Evolutionary conservation across 2,113 vertebrate species (phyloP), one percentile per base, ranked within the genome.

Genomic region (Lepisosteus oculatus): DNA sequence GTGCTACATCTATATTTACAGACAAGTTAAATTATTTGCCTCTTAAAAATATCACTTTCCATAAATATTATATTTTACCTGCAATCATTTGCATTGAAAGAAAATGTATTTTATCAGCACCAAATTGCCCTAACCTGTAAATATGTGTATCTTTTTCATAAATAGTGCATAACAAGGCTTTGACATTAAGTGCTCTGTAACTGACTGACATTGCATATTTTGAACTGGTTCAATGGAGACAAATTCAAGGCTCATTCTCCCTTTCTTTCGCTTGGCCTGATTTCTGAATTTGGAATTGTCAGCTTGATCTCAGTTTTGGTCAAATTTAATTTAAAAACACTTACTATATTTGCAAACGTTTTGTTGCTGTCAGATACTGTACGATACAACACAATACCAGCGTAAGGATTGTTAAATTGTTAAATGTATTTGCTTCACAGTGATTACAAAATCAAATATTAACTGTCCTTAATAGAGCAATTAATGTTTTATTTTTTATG

Each of bases 41-140:
- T 51, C 47, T 51, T 51, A 51, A 51, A 51, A 51, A 51, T 9
- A 51, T 51, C 5, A 64, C 14, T 56, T 56, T 69, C 13, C 72
- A 69, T n/a, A 64, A 59, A 55, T 55, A 45, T 70, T 59, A 54
- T 47, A 44, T 69, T 73, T 69, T 57, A 65, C 67, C 65, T 43
- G 70, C 75, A 57, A 6, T 45, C 72, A 68, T 43, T 47, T 69
- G 67, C 57, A 51, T 78, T 47, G 68, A 72, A 61, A 66, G 8
- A 61, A 77, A 70, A 69, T 67, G 75, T 77, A 3, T 78, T 68
- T 77, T 57, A 68, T 78, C n/a, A 65, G 79, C 83, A 84, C 83
- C 83, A 72, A n/a, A 14, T 44, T 65, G 14, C 77, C 76, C 59
- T 69, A 67, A 43, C 45, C 57, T 59, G 57, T 59, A n/a, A n/a